phyloP scores from a whole-genome alignment of 2,888 invertebrate genomes.

The Ganaspis brasiliensis region DNA sequence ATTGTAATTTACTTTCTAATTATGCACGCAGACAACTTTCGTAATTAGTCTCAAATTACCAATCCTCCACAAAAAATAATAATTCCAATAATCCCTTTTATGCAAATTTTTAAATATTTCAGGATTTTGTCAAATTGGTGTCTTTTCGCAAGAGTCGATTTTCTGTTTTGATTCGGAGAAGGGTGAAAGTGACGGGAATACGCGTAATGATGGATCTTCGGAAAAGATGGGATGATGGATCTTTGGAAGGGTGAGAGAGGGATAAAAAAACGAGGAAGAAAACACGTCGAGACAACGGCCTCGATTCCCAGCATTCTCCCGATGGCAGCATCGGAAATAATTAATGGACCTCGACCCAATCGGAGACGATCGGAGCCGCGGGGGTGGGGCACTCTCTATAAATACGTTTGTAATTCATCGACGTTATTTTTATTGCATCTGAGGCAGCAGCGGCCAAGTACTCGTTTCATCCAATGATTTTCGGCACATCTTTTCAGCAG shows the following conservation, averaged over 20 bases:
- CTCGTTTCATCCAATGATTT: not conserved
- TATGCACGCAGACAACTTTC: too few species aligned
- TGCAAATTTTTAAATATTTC: too few species aligned
- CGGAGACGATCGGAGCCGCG: conserved; percentile 62
- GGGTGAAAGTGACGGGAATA: too few species aligned
- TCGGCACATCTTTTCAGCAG: conserved; percentile 8
- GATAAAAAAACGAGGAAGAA: conserved; percentile 30
- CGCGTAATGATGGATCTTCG: not conserved
- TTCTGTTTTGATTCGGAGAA: too few species aligned
- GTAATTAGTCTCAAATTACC: too few species aligned
- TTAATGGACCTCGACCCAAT: conserved; percentile 72
- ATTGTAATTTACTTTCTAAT: too few species aligned
- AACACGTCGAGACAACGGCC: conserved; percentile 53
- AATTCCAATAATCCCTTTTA: too few species aligned
- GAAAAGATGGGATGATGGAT: not conserved
- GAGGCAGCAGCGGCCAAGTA: not conserved
- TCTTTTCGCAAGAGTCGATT: too few species aligned
- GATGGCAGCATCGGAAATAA: conserved; percentile 67
- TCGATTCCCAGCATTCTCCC: conserved; percentile 55
- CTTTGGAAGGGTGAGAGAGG: not conserved
- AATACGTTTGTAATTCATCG: conserved; percentile 70
- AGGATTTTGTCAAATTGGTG: too few species aligned
- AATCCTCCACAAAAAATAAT: too few species aligned
- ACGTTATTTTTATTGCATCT: conserved; percentile 66
- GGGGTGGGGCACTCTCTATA: conserved; percentile 67